Percentiles rank a stretch among this genome's conserved stretches.
These are phyloP conservation scores for Melanotaenia nigrans DNA, from an alignment of 2,797 vertebrate genomes.

Conservation along the genomic window DNA sequence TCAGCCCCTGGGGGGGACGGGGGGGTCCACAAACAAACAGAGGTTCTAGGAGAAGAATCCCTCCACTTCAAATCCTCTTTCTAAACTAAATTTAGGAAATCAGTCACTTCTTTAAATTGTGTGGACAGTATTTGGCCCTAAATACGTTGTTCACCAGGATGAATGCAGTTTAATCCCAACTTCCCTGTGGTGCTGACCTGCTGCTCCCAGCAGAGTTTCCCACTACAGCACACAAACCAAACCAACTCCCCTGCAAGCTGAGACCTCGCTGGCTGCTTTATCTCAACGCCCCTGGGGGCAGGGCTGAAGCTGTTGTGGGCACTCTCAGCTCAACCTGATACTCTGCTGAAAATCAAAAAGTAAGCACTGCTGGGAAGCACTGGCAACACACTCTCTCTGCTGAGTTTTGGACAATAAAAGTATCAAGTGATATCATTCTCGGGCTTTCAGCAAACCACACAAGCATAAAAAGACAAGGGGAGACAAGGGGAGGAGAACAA, in stretches of 20 bases:
- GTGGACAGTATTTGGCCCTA: conserved; percentile 45
- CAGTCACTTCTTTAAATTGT: conserved; percentile 42
- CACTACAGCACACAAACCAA: conserved; percentile 42
- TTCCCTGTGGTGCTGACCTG: conserved; percentile 57
- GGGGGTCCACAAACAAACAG: conserved; percentile 53
- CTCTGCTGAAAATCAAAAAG: conserved; percentile 56
- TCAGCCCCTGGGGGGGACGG: conserved; percentile 33
- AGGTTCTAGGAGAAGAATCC: conserved; percentile 37
- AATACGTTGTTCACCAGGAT: conserved; percentile 66
- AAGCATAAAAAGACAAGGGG: conserved; percentile 25
- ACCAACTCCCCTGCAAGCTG: conserved; percentile 59
- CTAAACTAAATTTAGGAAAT: conserved; percentile 61
- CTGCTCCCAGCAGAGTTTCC: conserved; percentile 48
- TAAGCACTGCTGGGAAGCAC: conserved; percentile 50
- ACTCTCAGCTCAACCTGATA: conserved; percentile 65
- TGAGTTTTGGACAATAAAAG: conserved; percentile 55
- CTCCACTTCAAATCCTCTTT: conserved; percentile 62
- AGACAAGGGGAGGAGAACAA: conserved; percentile 32
- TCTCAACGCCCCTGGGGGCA: conserved; percentile 38
- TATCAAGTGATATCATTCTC: conserved; percentile 53
- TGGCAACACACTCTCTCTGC: conserved; percentile 45
- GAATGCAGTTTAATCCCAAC: conserved; percentile 66
- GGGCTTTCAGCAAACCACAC: conserved; percentile 51
- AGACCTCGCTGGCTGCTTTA: conserved; percentile 52
- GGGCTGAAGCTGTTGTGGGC: conserved; percentile 48